Percentiles rank a stretch among this genome's conserved stretches.
Conservation (phyloP, 2,888 invertebrate genomes). For the Leptura quadrifasciata region DNA sequence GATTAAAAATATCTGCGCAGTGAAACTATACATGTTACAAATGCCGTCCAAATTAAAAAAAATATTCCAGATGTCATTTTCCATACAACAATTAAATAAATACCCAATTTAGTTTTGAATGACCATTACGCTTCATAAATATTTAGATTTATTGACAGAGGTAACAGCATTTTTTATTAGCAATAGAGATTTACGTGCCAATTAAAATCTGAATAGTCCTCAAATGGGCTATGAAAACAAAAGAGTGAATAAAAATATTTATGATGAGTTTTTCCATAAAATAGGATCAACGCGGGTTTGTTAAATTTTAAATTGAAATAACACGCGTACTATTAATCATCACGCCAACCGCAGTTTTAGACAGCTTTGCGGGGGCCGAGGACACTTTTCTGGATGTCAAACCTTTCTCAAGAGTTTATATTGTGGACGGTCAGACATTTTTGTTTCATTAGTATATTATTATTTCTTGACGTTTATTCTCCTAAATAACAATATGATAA, state of each 20-base stretch:
- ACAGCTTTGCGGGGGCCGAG: not conserved
- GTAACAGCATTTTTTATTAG: not conserved
- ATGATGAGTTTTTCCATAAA: constrained; percentile 18
- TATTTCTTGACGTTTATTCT: too few species aligned
- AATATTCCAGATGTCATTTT: too few species aligned
- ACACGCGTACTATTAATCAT: constrained; percentile 14
- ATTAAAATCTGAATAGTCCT: constrained; percentile 5
- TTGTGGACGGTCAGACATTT: not conserved
- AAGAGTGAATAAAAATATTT: constrained; percentile 17
- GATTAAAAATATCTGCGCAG: too few species aligned
- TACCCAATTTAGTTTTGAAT: too few species aligned
- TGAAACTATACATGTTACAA: too few species aligned
- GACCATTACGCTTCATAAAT: too few species aligned
- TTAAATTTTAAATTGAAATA: constrained; percentile 25
- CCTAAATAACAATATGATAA: too few species aligned
- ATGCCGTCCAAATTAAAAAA: too few species aligned
- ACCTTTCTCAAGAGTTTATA: not conserved
- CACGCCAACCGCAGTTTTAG: constrained; percentile 5
- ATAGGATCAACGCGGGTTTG: not conserved
- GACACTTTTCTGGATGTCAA: constrained; percentile 1
- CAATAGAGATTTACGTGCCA: constrained; percentile 8
- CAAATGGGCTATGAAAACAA: constrained; percentile 14
- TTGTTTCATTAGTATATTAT: too few species aligned
- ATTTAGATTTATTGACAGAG: too few species aligned
- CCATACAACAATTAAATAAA: too few species aligned